A percentile compares a stretch with the other conserved stretches of the same genome.
These are phyloP conservation scores for Zygogramma bicolorata DNA, from an alignment of 2,888 invertebrate genomes.

Conservation along the genomic window DNA sequence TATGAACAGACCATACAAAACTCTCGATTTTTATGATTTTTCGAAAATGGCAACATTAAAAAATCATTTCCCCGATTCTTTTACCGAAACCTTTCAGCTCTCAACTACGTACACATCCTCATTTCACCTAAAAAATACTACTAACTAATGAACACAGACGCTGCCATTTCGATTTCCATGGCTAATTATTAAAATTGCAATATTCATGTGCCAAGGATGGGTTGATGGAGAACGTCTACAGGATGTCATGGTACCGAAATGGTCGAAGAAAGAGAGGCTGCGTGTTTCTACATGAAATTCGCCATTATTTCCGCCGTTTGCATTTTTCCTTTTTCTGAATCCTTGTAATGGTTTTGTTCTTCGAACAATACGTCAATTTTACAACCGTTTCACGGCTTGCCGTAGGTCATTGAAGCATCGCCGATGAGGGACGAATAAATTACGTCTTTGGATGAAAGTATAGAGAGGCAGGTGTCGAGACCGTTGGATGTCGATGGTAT, in stretches of 20 bases:
- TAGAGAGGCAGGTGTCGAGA: not conserved
- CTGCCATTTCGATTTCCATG: too few species aligned
- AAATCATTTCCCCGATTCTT: too few species aligned
- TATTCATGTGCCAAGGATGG: too few species aligned
- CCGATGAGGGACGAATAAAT: not conserved
- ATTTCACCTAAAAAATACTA: too few species aligned
- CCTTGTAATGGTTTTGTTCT: not conserved
- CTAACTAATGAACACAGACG: too few species aligned
- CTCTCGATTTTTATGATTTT: too few species aligned
- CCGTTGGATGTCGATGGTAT: not conserved
- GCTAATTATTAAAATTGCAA: too few species aligned
- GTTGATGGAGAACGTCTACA: too few species aligned
- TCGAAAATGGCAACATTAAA: too few species aligned
- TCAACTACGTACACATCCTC: too few species aligned
- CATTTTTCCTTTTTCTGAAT: not conserved
- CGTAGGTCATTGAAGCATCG: not conserved
- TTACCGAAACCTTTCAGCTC: too few species aligned
- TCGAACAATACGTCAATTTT: not conserved
- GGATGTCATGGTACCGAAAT: not conserved
- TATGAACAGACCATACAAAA: too few species aligned
- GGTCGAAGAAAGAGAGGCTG: not conserved
- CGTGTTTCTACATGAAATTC: not conserved
- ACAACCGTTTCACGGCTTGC: not conserved
- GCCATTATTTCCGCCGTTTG: conserved; percentile 7
- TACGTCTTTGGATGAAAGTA: not conserved